phyloP scores from a whole-genome alignment of 2,888 invertebrate species.

The Machimus rusticus region DNA sequence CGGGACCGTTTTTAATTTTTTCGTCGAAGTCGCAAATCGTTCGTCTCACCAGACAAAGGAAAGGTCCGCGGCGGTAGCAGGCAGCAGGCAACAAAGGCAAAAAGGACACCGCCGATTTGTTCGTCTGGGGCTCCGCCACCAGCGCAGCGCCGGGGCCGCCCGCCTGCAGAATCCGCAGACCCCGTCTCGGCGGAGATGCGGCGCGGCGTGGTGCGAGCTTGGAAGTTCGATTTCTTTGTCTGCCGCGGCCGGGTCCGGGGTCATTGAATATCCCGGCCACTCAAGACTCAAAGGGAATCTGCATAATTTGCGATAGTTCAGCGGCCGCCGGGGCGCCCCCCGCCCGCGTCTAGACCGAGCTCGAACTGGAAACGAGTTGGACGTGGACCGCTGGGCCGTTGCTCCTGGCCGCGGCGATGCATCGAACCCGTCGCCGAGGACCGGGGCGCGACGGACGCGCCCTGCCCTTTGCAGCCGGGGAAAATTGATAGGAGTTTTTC shows the following conservation, averaged over 20 bases:
- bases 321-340: neutral
- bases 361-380: neutral
- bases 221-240: neutral
- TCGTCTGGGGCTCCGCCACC: neutral
- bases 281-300: slow-evolving; percentile 5
- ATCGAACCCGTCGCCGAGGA: neutral
- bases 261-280: slow-evolving; percentile 1
- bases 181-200: neutral
- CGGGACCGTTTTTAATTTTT: neutral
- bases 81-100: neutral
- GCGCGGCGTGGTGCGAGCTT: neutral
- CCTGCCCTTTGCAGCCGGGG: neutral
- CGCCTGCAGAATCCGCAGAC: neutral
- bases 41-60: neutral
- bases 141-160: neutral
- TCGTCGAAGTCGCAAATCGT: neutral
- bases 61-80: neutral
- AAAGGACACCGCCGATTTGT: neutral
- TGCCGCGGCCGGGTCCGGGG: neutral
- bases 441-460: neutral
- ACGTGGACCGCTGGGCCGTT: neutral
- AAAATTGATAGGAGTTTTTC: neutral
- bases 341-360: neutral
- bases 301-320: slow-evolving; percentile 4
- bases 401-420: neutral